These are phyloP conservation scores for Esox lucius DNA, from an alignment of 2,797 vertebrate species.

Conservation along the genomic window DNA sequence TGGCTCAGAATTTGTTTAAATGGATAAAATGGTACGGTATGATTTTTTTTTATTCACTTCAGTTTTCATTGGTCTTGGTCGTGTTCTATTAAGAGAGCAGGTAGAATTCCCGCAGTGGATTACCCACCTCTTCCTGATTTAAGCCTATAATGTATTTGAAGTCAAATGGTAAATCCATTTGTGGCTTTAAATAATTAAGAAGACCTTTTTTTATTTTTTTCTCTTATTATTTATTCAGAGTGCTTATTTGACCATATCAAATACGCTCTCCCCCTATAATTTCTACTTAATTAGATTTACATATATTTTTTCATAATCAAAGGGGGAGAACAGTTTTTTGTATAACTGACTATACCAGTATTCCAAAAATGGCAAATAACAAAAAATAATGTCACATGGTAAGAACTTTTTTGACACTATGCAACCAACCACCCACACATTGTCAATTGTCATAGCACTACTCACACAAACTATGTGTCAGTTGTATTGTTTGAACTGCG, in stretches of 20 bases:
- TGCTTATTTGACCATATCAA: constrained; percentile 46
- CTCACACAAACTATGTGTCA: no score
- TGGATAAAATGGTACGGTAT: no score
- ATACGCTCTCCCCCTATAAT: constrained; percentile 29
- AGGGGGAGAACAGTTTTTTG: no score
- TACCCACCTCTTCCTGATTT: no score
- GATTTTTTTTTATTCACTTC: no score
- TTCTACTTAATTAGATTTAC: constrained; percentile 37
- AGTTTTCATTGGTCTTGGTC: no score
- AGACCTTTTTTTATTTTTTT: constrained; percentile 51
- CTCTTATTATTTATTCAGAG: constrained; percentile 63
- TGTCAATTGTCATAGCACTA: no score
- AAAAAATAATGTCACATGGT: neutral
- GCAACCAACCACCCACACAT: neutral
- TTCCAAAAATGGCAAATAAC: neutral
- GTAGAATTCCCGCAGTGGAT: no score
- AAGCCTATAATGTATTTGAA: constrained; percentile 11
- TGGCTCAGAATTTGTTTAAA: no score
- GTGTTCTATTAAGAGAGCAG: no score
- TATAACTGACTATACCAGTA: no score
- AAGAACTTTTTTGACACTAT: neutral
- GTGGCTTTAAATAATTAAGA: constrained; percentile 69
- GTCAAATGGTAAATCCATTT: constrained; percentile 61
- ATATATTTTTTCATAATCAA: constrained; percentile 17
- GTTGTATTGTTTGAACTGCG: no score